Evolutionary conservation across 2,888 invertebrate genomes (phyloP), one percentile per base, ranked within the genome.

Genomic region (Parelbella ahira): DNA sequence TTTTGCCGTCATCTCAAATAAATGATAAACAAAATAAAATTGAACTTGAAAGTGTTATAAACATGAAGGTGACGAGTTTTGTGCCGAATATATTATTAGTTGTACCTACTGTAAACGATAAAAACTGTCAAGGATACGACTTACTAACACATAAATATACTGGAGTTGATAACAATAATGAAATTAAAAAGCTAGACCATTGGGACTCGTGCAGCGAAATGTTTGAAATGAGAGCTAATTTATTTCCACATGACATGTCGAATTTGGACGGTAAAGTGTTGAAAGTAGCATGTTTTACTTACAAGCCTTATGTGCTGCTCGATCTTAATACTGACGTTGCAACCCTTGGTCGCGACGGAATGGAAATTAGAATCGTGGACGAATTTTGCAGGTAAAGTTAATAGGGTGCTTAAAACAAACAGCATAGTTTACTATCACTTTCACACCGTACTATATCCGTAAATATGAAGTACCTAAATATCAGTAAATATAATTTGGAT

Each of bases 221-320:
- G 3, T 88, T 88, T 58, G 52, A 60, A 39, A 56, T 55, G 1
- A 59, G 68, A 37, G 56, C 46, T 1, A 67, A 82, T 59, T 55
- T 89, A 18, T 89, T 88, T 63, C 88, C 88, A 2, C 79, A 89
- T 51, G 77, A 89, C 48, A 63, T 89, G 50, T 53, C 52, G 0
- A 73, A 89, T 51, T 62, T 89, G 42, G 47, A 75, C 24, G 89
- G 89, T 0, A 88, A 82, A 66, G 56, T 51, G 0, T 53, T 91
- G 2, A 88, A 69, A 58, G 75, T 90, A 12, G 89, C 90, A 4
- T 83, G 88, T 42, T 90, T 92, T 59, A 84, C 80, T 19, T 92
- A 92, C 54, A 88, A 88, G 53, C 91, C 91, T 0, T 91, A 91
- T 54, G 75, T 75, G n/a, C 68, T 91, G 36, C 56, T 88, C 41